phyloP scores from a whole-genome alignment of 2,888 invertebrate genomes.

The Portevinia maculata region DNA sequence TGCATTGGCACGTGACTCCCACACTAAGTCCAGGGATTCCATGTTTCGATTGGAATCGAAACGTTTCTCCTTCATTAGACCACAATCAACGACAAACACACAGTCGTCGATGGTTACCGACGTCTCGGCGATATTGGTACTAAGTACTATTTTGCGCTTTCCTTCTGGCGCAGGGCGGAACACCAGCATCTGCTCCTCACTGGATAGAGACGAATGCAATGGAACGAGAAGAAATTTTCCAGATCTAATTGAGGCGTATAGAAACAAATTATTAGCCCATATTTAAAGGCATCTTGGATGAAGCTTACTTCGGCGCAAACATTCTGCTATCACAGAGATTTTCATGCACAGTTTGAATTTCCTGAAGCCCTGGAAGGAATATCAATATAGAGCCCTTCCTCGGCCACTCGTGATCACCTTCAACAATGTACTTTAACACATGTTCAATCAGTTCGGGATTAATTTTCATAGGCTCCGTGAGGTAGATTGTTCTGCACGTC shows the following conservation, averaged over 20 bases:
- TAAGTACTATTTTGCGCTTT: conserved; percentile 92
- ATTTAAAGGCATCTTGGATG: not conserved
- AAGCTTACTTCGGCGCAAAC: conserved; percentile 85
- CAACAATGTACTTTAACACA: conserved; percentile 87
- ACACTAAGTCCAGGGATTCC: conserved; percentile 93
- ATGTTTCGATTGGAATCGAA: conserved; percentile 89
- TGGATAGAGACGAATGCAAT: conserved; percentile 92
- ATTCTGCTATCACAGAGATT: conserved; percentile 86
- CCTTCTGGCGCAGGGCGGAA: conserved; percentile 88
- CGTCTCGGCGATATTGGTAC: conserved; percentile 97
- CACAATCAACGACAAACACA: conserved; percentile 95
- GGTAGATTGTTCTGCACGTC: conserved; percentile 89
- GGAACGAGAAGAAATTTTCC: conserved; percentile 90
- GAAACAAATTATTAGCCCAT: conserved; percentile 59
- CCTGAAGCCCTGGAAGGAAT: conserved; percentile 91
- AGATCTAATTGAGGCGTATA: conserved; percentile 80
- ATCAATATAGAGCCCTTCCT: conserved; percentile 89
- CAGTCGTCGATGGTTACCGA: conserved; percentile 98
- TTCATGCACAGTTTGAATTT: conserved; percentile 89
- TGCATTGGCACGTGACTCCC: conserved; percentile 96
- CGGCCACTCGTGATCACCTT: conserved; percentile 85
- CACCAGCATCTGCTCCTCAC: conserved; percentile 91
- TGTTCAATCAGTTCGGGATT: conserved; percentile 90
- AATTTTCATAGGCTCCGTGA: conserved; percentile 90
- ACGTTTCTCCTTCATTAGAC: conserved; percentile 94